Evolutionary conservation across 1,140 invertebrate species (phyloP).

Genomic region (Hestina assimilis): DNA sequence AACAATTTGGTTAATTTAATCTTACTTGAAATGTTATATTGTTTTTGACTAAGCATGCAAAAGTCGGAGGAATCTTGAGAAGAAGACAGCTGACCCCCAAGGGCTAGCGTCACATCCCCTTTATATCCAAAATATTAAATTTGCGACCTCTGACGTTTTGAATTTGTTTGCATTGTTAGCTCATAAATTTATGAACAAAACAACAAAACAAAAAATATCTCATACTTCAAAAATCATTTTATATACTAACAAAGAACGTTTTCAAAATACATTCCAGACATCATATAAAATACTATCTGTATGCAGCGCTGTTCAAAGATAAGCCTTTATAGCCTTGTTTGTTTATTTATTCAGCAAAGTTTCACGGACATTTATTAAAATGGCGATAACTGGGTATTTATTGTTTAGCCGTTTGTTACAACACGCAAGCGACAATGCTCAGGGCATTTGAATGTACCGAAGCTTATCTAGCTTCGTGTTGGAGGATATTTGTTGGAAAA

Average conservation of each 20-base stretch:
- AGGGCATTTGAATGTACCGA: slow-evolving; percentile 22
- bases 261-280: slow-evolving; percentile 15
- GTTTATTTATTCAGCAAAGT: slow-evolving; percentile 58
- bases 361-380: slow-evolving; percentile 70
- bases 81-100: too few species aligned
- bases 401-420: slow-evolving; percentile 57
- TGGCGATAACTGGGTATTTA: slow-evolving; percentile 71
- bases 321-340: slow-evolving; percentile 50
- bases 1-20: too few species aligned
- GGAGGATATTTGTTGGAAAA: slow-evolving; percentile 1
- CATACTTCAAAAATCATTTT: background rate
- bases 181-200: too few species aligned
- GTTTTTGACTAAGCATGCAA: too few species aligned
- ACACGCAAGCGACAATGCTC: slow-evolving; percentile 51
- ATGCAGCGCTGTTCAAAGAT: slow-evolving; percentile 39
- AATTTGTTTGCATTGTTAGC: too few species aligned
- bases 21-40: too few species aligned
- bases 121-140: too few species aligned
- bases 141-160: too few species aligned
- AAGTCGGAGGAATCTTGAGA: too few species aligned
- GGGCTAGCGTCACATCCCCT: too few species aligned
- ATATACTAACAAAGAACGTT: background rate
- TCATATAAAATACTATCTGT: slow-evolving; percentile 25
- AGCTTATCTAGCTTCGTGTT: slow-evolving; percentile 17
- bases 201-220: background rate